Base-by-base conservation (phyloP, 2,888 invertebrate genomes). In the Mesochorus sp. region DNA sequence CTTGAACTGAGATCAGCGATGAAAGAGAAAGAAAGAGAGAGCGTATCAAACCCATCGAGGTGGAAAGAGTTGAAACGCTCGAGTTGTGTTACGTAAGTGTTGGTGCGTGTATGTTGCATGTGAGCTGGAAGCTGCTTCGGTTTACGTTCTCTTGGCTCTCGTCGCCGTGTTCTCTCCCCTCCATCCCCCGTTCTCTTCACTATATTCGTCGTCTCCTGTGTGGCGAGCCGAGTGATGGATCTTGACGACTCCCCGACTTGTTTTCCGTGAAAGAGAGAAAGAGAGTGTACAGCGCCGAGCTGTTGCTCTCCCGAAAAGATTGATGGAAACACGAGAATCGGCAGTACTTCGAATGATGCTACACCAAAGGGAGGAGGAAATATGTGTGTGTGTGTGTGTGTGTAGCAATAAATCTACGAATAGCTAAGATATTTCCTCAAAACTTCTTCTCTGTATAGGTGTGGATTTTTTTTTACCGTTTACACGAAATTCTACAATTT, bases 161-260 rank as follows among this genome's bases (percentile, higher is more conserved):
- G 51, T 72, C 66, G 62, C 31, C 42, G 31, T 59, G 49, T n/a
- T n/a, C n/a, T n/a, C n/a, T n/a, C n/a, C n/a, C n/a, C n/a, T n/a
- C n/a, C n/a, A n/a, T n/a, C n/a, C n/a, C n/a, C 61, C 28, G 37
- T 47, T 47, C 70, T 70, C 75, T 57, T 39, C 42, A 28, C 51
- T 31, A 55, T 55, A n/a, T n/a, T n/a, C n/a, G n/a, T 53, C 66
- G 76, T 72, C 66, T 72, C 72, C 66, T 59, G 72, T 76, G 76
- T 76, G 72, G 76, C 66, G 66, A 72, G 66, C 66, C 76, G 74
- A 76, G 80, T 81, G 81, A 81, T 81, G 79, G 80, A 81, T 81
- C 80, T 81, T 80, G 81, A 81, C 80, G 76, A 76, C 76, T 79
- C 68, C n/a, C 72, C 78, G 79, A 80, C 79, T 81, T 80, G 81